Conservation (phyloP, 2,888 invertebrate genomes). For the Ellobium chinense region DNA sequence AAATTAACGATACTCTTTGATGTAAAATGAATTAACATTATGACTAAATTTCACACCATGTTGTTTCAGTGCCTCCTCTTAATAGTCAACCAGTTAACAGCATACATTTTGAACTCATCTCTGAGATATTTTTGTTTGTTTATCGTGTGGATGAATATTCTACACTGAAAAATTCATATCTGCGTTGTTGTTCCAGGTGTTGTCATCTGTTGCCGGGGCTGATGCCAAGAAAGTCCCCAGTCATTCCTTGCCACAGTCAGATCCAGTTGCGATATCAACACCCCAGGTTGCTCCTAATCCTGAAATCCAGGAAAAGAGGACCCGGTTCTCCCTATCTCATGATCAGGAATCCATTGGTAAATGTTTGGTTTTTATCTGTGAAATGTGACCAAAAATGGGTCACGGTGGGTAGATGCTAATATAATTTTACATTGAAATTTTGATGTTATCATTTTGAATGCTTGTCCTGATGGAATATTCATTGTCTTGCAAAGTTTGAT, state of each 20-base stretch:
- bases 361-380: too few species aligned
- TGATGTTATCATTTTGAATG: too few species aligned
- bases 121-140: too few species aligned
- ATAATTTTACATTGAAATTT: not conserved
- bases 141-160: too few species aligned
- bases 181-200: conserved; percentile 9
- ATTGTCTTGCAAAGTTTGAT: conserved; percentile 8
- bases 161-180: too few species aligned
- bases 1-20: too few species aligned
- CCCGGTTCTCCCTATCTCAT: conserved; percentile 89
- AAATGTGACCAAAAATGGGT: not conserved
- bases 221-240: conserved; percentile 16
- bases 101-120: too few species aligned
- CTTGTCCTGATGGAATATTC: too few species aligned
- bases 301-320: conserved; percentile 80
- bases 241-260: not conserved
- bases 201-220: conserved; percentile 22
- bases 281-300: conserved; percentile 59
- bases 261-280: conserved; percentile 5
- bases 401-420: not conserved
- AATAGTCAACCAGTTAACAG: too few species aligned
- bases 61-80: too few species aligned
- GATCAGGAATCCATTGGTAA: conserved; percentile 88
- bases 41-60: too few species aligned
- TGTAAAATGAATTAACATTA: too few species aligned